Percentiles rank a stretch among this genome's conserved stretches.
Conservation (phyloP, 2,888 invertebrate genomes). For the Panopea generosa region DNA sequence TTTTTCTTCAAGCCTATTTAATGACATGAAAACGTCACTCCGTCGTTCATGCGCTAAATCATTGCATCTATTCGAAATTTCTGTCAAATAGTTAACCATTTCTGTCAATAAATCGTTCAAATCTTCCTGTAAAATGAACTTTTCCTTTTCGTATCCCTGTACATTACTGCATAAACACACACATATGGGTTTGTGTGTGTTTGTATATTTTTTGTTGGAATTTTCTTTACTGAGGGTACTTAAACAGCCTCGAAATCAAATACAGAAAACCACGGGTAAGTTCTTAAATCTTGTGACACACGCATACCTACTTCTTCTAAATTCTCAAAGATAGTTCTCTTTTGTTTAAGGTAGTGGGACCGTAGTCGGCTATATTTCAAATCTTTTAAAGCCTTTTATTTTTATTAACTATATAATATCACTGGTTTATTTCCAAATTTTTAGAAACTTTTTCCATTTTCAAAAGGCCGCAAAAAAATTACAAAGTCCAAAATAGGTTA, state of each 20-base stretch:
- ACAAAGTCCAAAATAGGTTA: too few relatives aligned
- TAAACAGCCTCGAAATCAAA: neutral
- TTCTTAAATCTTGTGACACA: neutral
- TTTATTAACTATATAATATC: too few relatives aligned
- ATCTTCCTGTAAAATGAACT: neutral
- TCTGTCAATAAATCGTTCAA: neutral
- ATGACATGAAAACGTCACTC: neutral
- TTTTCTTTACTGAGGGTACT: neutral
- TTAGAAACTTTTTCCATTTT: too few relatives aligned
- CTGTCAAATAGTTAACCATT: neutral
- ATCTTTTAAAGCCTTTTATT: too few relatives aligned
- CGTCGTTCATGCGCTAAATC: neutral
- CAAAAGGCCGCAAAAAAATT: too few relatives aligned
- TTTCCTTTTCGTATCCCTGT: neutral
- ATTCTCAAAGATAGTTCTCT: neutral
- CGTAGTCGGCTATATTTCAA: too few relatives aligned
- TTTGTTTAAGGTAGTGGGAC: too few relatives aligned
- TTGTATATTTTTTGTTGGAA: neutral
- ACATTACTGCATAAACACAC: neutral
- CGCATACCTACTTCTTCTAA: neutral
- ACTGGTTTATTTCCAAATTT: too few relatives aligned
- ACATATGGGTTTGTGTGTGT: neutral
- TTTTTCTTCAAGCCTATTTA: too few relatives aligned
- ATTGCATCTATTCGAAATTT: neutral
- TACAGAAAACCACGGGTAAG: conserved; percentile 1